Base-by-base conservation (phyloP, 2,797 vertebrate genomes). In the Oceanodroma leucorhoa region DNA sequence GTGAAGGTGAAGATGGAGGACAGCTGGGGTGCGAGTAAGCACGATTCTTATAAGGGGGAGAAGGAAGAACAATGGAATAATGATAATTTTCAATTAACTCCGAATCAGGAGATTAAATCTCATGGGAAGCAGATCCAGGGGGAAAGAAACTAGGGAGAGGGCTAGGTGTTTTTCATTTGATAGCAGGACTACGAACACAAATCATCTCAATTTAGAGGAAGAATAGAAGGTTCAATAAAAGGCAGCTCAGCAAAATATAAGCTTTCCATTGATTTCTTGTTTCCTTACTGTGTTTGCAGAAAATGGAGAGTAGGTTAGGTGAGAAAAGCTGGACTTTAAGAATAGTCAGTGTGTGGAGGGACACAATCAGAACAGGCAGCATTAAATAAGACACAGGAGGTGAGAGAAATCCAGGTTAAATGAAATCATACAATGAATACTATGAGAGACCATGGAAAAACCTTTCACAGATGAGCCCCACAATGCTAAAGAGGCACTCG, bases 401-500 rank as follows among this genome's bases (percentile, higher is more conserved):
- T 20, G 57, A 71, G 27, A 82, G 70, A 51, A 70, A 48, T 75
- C n/a, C 10, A 11, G 45, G 22, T 20, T 45, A 50, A 55, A 18
- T 29, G n/a, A 40, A 53, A 43, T 40, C 12, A 9, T 27, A 15
- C 10, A 16, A 0, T 10, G 57, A 58, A 18, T 41, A 12, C 24
- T 51, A 4, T 30, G 62, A 71, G 24, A 50, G 30, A n/a, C 53
- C 38, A 10, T 2, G 9, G 69, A 38, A 61, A 57, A 70, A 27
- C 50, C 41, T 53, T 36, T 45, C 58, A 21, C 8, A 43, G 54
- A 17, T 19, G 26, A 87, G 38, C 32, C 38, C 29, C 41, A 10
- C 17, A 12, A 1, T 30, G 40, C 23, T 15, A 3, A 14, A 30
- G 51, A 54, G 30, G 9, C 0, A 1, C 40, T 54, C 23, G 1